phyloP scores from a whole-genome alignment of 35 echinoderm and acorn worm genomes.

The Lytechinus pictus region DNA sequence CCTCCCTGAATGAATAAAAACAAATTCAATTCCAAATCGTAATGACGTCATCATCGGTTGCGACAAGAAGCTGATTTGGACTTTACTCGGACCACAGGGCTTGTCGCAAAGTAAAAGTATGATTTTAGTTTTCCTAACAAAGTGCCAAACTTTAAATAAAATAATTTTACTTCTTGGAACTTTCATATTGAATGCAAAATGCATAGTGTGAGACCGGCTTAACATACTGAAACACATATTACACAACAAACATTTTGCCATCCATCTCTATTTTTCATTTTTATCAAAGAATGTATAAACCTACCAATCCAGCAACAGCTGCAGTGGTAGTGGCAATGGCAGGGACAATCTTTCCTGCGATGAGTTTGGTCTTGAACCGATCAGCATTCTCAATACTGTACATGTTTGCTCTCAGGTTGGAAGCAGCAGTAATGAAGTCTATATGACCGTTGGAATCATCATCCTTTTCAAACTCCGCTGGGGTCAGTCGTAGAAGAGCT shows the following conservation, averaged over 20 bases:
- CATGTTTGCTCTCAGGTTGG: slow-evolving; percentile 86
- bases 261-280: neutral
- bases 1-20: too few species aligned
- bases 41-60: too few species aligned
- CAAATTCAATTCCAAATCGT: too few species aligned
- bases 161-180: too few species aligned
- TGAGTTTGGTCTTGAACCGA: slow-evolving; percentile 92
- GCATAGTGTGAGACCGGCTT: too few species aligned
- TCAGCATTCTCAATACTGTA: slow-evolving; percentile 94
- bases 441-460: slow-evolving; percentile 97
- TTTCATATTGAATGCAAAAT: too few species aligned
- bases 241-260: too few species aligned
- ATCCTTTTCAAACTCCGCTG: slow-evolving; percentile 94
- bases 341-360: slow-evolving; percentile 93
- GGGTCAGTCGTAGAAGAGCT: slow-evolving; percentile 63
- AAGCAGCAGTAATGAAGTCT: slow-evolving; percentile 89
- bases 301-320: slow-evolving; percentile 89
- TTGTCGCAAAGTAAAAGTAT: too few species aligned
- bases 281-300: neutral
- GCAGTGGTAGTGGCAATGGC: slow-evolving; percentile 97
- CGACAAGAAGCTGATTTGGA: too few species aligned
- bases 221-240: neutral
- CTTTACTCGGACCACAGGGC: too few species aligned
- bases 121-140: too few species aligned
- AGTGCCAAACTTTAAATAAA: too few species aligned